Evolutionary conservation across 2,888 invertebrate genomes (phyloP), one percentile per base, ranked within the genome.

Genomic region (Aleiodes alternator): DNA sequence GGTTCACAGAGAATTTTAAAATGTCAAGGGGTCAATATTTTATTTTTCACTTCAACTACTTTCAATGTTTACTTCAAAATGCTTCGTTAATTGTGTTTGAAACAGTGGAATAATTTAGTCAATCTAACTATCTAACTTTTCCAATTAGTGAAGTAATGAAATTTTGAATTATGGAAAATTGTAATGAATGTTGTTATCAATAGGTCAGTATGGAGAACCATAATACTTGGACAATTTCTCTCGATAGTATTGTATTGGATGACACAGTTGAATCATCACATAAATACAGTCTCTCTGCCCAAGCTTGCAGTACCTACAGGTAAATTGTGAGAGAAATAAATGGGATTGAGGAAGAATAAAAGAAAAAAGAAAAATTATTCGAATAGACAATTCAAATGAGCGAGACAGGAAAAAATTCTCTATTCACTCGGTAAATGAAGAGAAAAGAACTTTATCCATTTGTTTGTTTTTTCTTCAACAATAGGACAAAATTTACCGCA

Each of bases 401-500:
- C 38, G 50, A 56, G 16, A 34, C 16, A 66, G 55, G n/a, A 16
- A 38, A 14, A 43, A n/a, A 56, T 4, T 4, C 48, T 43, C 64
- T 16, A 14, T 64, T 48, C 64, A 64, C 7, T 23, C 43, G 9
- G 43, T 23, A 11, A 43, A 12, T 23, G 23, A n/a, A 43, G 6
- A 8, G 31, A 64, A 43, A 64, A 61, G 48, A 48, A 16, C 14
- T 64, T 43, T n/a, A 64, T 23, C 43, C 14, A 51, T 12, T 23
- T n/a, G 23, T 48, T 59, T 56, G n/a, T 50, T 31, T 61, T 59
- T 72, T 23, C n/a, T 48, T 5, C 53, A 11, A 29, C 51, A 76
- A 76, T 87, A 93, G 96, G 94, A 66, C 96, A 96, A 90, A 93
- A 94, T 81, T 93, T 96, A 84, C 92, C 95, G 69, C 96, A 95